A percentile compares a stretch with the other conserved stretches of the same genome.
phyloP scores from a whole-genome alignment of 2,888 invertebrate genomes.

The Sarcophaga carnaria region DNA sequence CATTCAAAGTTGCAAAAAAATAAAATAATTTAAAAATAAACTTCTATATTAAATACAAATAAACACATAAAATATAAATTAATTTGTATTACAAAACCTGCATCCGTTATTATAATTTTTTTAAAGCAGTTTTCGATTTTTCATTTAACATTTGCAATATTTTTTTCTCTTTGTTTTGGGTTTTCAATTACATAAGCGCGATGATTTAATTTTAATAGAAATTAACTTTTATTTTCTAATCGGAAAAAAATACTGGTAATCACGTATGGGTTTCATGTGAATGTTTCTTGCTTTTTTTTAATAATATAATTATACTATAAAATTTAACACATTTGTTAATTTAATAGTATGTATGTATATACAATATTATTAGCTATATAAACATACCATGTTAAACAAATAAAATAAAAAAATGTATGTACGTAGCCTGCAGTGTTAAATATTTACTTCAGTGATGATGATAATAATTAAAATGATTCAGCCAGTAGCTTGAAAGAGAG shows the following conservation, averaged over 20 bases:
- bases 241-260: not conserved
- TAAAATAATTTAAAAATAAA: not conserved
- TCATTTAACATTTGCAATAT: not conserved
- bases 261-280: not conserved
- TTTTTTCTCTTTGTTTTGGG: too few relatives aligned
- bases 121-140: slow-evolving; percentile 2
- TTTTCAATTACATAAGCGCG: slow-evolving; percentile 46
- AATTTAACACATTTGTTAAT: slow-evolving; percentile 44
- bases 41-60: not conserved
- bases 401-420: too few relatives aligned
- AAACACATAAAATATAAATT: slow-evolving; percentile 3
- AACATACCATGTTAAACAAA: too few relatives aligned
- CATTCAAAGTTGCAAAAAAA: slow-evolving; percentile 17
- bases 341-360: not conserved
- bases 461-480: not conserved
- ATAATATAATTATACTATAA: slow-evolving; percentile 3
- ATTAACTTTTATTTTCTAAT: slow-evolving; percentile 2
- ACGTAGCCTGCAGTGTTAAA: slow-evolving; percentile 25
- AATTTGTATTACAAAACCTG: not conserved
- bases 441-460: slow-evolving; percentile 29
- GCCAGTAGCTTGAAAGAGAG: slow-evolving; percentile 2
- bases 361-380: not conserved
- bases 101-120: slow-evolving; percentile 46
- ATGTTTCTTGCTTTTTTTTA: not conserved
- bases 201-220: slow-evolving; percentile 38